phyloP scores from a whole-genome alignment of 2,888 invertebrate species.

The Lumbricus terrestris region DNA sequence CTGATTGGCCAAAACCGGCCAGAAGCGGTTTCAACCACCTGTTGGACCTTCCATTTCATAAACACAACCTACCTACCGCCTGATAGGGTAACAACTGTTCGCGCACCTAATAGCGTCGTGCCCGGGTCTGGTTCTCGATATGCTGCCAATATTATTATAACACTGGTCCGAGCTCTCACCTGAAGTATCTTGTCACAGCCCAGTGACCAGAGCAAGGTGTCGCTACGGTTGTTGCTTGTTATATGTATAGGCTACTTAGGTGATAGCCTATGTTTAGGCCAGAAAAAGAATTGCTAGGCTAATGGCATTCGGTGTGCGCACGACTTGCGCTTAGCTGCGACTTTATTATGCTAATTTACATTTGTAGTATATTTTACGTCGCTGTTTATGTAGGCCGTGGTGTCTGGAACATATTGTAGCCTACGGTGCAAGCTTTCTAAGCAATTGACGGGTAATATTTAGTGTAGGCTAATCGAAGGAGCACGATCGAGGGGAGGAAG shows the following conservation, averaged over 20 bases:
- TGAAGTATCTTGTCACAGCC: background rate
- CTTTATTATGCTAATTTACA: too few relatives aligned
- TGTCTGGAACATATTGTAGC: background rate
- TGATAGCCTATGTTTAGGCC: background rate
- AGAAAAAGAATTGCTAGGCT: too few relatives aligned
- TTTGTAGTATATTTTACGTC: too few relatives aligned
- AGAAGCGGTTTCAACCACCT: conserved; percentile 13
- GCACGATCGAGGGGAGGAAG: too few relatives aligned
- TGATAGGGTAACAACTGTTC: too few relatives aligned
- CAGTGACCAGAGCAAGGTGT: background rate
- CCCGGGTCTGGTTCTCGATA: background rate
- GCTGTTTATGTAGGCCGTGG: background rate
- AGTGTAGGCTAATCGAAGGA: too few relatives aligned
- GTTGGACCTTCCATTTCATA: background rate
- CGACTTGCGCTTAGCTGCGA: background rate
- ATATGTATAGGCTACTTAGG: background rate
- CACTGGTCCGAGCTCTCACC: background rate
- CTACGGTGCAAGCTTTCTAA: too few relatives aligned
- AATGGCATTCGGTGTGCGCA: too few relatives aligned
- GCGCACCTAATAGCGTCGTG: too few relatives aligned
- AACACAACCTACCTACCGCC: background rate
- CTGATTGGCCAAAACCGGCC: background rate
- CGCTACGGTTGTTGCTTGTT: background rate
- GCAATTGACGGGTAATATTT: too few relatives aligned
- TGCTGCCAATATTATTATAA: background rate